phyloP scores from a whole-genome alignment of 2,797 vertebrate genomes.

The Notolabrus celidotus region DNA sequence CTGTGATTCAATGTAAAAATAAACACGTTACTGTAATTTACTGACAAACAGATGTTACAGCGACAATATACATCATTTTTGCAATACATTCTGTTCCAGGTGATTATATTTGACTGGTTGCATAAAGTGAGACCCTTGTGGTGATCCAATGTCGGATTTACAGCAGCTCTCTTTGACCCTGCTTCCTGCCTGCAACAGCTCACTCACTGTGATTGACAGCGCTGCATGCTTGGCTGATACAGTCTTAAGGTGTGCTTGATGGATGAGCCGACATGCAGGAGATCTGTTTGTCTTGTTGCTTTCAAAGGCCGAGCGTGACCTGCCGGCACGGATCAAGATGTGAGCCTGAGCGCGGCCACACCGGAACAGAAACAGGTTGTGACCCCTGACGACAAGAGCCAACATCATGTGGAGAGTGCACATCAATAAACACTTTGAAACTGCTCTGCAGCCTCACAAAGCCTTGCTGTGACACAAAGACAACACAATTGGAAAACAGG shows the following conservation, averaged over 20 bases:
- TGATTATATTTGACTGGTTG: background rate
- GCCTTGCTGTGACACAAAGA: constrained; percentile 74
- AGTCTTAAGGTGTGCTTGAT: constrained; percentile 80
- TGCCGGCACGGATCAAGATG: constrained; percentile 85
- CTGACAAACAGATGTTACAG: too few species aligned
- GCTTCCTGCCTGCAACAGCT: constrained; percentile 66
- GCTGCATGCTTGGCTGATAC: constrained; percentile 79
- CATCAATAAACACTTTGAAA: constrained; percentile 85
- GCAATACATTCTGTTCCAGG: too few species aligned
- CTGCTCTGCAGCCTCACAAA: constrained; percentile 65
- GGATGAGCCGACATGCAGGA: constrained; percentile 84
- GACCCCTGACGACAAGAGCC: constrained; percentile 84
- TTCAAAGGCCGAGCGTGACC: constrained; percentile 85
- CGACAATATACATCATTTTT: too few species aligned
- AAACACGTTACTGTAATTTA: too few species aligned
- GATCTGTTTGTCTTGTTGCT: constrained; percentile 88
- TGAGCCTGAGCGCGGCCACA: constrained; percentile 80
- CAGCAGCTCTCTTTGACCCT: constrained; percentile 42
- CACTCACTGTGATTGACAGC: constrained; percentile 76
- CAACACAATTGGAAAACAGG: constrained; percentile 82
- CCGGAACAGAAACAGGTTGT: constrained; percentile 83
- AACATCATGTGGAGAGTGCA: constrained; percentile 67
- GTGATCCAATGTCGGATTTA: constrained; percentile 28
- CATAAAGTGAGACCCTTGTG: background rate
- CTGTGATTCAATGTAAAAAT: too few species aligned